Evolutionary conservation across 2,113 vertebrate genomes (phyloP).

Genomic region (Nettapus auritus): DNA sequence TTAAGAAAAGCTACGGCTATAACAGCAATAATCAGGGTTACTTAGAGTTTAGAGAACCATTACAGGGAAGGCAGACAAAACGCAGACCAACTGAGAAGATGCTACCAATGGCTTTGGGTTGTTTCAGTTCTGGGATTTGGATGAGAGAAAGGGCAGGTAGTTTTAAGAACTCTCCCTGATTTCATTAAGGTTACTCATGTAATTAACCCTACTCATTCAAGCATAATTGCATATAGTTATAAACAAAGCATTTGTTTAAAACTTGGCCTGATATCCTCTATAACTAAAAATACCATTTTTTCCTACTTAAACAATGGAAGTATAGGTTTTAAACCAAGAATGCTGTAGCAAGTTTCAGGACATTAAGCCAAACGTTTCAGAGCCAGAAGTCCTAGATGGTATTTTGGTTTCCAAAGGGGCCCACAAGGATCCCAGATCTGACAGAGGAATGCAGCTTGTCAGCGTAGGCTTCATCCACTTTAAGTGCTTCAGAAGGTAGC

Average conservation of each 20-base stretch:
- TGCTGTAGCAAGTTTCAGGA: neutral
- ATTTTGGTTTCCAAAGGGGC: neutral
- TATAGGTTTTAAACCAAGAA: neutral
- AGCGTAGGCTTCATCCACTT: neutral
- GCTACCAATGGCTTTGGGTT: neutral
- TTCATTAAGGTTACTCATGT: neutral
- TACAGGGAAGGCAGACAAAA: neutral
- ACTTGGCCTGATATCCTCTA: neutral
- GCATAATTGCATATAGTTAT: neutral
- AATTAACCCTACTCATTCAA: neutral
- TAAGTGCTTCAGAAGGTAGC: neutral
- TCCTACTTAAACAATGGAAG: neutral
- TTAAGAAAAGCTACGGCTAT: neutral
- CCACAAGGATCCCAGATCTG: neutral
- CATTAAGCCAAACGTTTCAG: neutral
- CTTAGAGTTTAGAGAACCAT: neutral
- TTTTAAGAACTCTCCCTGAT: neutral
- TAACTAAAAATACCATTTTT: neutral
- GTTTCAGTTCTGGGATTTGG: neutral
- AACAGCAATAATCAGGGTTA: neutral
- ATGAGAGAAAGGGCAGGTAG: neutral
- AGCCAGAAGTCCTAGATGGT: neutral
- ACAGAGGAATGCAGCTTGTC: constrained; percentile 3
- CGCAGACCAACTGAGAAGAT: neutral
- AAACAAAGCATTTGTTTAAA: neutral